Evolutionary conservation across 2,113 vertebrate species (phyloP).

Genomic region (Poeciliopsis prolifica): DNA sequence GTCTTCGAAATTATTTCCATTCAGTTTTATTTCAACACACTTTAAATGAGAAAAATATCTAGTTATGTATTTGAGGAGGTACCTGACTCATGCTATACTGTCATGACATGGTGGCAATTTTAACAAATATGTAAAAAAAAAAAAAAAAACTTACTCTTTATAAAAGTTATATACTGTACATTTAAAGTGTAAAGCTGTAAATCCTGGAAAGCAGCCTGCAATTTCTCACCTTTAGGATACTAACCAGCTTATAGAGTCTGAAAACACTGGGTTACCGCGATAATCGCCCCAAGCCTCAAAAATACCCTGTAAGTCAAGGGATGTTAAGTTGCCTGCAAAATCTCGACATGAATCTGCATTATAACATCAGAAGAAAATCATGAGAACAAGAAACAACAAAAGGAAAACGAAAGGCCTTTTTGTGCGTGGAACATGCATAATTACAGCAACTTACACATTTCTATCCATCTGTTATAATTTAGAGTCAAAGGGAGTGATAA

Average conservation of each 20-base stretch:
- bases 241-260: not conserved
- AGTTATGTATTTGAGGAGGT: no score
- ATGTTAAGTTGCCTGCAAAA: not conserved
- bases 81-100: no score
- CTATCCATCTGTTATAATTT: conserved; percentile 59
- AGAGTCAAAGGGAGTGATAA: conserved; percentile 57
- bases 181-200: no score
- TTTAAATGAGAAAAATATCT: not conserved
- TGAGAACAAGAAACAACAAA: not conserved
- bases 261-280: not conserved
- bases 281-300: not conserved
- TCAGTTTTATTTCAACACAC: not conserved
- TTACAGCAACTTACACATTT: conserved; percentile 50
- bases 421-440: conserved; percentile 42
- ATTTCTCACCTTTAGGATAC: not conserved
- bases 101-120: no score
- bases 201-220: no score
- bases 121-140: no score
- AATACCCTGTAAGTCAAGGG: not conserved
- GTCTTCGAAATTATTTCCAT: not conserved
- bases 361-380: not conserved
- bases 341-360: not conserved
- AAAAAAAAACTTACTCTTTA: no score
- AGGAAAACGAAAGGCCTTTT: not conserved
- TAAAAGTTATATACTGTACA: no score